Evolutionary conservation across 2,113 vertebrate genomes (phyloP).

Genomic region (Numenius arquata): DNA sequence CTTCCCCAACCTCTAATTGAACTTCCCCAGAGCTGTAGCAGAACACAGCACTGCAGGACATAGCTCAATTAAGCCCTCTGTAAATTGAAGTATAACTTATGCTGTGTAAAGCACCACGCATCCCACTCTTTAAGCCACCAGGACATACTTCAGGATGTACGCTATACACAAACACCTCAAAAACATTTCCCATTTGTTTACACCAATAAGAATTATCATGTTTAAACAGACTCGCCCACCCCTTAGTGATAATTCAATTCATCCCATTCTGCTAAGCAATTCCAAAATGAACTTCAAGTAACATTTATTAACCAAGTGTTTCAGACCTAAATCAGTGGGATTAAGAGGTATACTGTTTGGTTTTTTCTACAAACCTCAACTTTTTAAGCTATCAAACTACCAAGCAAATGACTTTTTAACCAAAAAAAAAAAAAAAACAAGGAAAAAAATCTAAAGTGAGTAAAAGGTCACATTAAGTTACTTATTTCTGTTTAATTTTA

Average conservation of each 20-base stretch:
- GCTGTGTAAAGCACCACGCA: not conserved
- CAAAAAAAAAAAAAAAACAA: not conserved
- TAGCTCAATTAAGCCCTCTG: not conserved
- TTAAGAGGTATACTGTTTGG: not conserved
- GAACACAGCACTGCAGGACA: not conserved
- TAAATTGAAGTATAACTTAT: fast-evolving
- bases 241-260: not conserved
- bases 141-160: not conserved
- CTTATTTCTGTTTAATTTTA: slow-evolving; percentile 12
- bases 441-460: not conserved
- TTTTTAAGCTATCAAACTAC: not conserved
- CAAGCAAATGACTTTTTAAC: not conserved
- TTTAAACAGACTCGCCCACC: not conserved
- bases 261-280: not conserved
- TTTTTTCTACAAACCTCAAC: not conserved
- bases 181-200: not conserved
- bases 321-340: not conserved
- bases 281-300: not conserved
- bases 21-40: not conserved
- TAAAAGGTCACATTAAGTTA: not conserved
- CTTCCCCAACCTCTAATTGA: not conserved
- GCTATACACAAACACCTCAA: not conserved
- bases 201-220: not conserved
- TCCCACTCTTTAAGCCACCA: not conserved
- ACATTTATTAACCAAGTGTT: not conserved